Evolutionary conservation across 1,140 invertebrate genomes (phyloP), one percentile per base, ranked within the genome.

Genomic region (Apis cerana): DNA sequence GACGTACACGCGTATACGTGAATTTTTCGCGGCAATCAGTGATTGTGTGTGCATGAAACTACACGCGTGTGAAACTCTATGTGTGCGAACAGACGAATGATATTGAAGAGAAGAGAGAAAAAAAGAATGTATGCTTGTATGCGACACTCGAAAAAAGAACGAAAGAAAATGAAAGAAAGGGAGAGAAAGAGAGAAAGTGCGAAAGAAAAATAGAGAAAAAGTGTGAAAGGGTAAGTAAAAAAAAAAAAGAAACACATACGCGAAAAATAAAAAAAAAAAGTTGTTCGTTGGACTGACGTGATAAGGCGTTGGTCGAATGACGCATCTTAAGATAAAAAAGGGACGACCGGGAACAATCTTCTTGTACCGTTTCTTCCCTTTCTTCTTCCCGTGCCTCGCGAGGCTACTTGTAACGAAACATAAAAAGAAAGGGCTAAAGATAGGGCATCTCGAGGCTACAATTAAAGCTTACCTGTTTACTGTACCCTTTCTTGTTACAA

Each of bases 221-320:
- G 43, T 74, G 17, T 78, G 56, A 80, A 75, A 83, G 72, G 43
- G 52, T 71, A 62, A 77, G 75, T 81, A 82, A 83, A 58, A 76
- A 67, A 86, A 80, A 76, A 67, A 86, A 80, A 74, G 56, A 19
- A 33, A 17, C 43, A 13, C 21, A 74, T 27, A 33, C 33, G 27
- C 71, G 21, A 59, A 48, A 13, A 83, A 65, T 86, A 43, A 83
- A 82, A 85, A 87, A 85, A 87, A 62, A 58, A 61, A 74, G 86
- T 89, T 86, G 90, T 93, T 94, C 90, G 92, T 94, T 93, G 91
- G 93, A 91, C 90, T 91, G 92, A 94, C 93, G 92, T 87, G 71
- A 27, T 50, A 85, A 85, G 75, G 83, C 91, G 93, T 94, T 93
- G 92, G 92, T 93, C 91, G 90, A 92, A 93, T 92, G 93, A 93